Conservation (phyloP, 1,140 invertebrate species). For the Leptinotarsa lineolata region DNA sequence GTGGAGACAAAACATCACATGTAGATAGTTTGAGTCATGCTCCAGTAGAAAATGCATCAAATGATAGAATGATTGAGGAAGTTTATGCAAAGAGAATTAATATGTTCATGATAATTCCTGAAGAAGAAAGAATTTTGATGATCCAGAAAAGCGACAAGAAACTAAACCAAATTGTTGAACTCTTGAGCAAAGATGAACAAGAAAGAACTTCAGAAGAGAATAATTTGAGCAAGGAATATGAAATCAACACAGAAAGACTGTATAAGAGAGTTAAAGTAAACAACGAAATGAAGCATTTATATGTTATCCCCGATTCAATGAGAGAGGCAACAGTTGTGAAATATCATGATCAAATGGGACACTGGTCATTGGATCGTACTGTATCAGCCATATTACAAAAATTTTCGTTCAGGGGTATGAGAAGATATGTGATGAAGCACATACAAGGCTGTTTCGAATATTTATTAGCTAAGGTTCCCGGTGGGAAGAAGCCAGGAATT, state of each 20-base stretch:
- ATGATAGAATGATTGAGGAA: no score
- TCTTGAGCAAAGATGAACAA: no score
- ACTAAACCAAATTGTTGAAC: no score
- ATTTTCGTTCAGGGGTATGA: constrained; percentile 51
- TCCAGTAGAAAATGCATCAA: neutral
- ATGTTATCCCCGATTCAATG: constrained; percentile 10
- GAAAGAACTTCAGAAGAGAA: no score
- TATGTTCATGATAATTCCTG: no score
- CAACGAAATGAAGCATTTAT: constrained; percentile 44
- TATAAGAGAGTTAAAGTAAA: constrained; percentile 35
- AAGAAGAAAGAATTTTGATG: no score
- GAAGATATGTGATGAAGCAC: constrained; percentile 45
- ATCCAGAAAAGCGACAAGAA: no score
- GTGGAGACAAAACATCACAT: constrained; percentile 45
- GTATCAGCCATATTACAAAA: constrained; percentile 39
- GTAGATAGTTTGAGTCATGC: constrained; percentile 48
- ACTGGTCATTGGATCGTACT: constrained; percentile 50
- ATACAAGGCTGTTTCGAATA: constrained; percentile 36
- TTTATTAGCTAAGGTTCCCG: constrained; percentile 25
- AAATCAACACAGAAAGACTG: no score
- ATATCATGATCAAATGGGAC: constrained; percentile 49
- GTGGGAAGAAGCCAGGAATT: constrained; percentile 43
- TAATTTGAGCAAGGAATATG: no score
- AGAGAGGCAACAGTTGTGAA: constrained; percentile 3
- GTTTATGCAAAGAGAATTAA: constrained; percentile 9